Percentiles rank a stretch among this genome's conserved stretches.
Evolutionary conservation across 2,888 invertebrate genomes (phyloP).

Genomic region (Notodonta ziczac): DNA sequence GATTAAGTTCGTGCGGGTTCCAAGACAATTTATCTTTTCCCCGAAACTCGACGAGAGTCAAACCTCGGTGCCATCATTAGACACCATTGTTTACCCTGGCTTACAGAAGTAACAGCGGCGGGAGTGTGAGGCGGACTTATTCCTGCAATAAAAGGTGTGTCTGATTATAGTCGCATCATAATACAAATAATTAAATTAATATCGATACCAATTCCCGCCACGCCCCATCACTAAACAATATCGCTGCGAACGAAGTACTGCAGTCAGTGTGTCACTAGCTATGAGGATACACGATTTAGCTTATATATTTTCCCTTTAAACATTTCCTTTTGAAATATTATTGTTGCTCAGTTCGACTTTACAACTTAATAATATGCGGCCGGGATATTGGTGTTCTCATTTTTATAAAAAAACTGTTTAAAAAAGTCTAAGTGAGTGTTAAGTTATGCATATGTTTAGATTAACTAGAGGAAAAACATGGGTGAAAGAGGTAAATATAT

Average conservation of each 20-base stretch:
- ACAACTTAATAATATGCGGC: slow-evolving; percentile 23
- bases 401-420: slow-evolving; percentile 9
- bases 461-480: slow-evolving; percentile 70
- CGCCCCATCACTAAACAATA: slow-evolving; percentile 35
- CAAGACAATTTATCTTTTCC: too few relatives aligned
- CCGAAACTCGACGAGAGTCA: too few relatives aligned
- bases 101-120: too few relatives aligned
- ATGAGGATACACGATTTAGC: slow-evolving; percentile 35
- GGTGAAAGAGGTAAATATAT: slow-evolving; percentile 63
- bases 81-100: too few relatives aligned
- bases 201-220: slow-evolving; percentile 19
- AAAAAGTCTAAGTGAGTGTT: slow-evolving; percentile 22
- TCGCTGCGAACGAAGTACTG: slow-evolving; percentile 38
- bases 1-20: too few relatives aligned
- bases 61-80: too few relatives aligned
- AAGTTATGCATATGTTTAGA: slow-evolving; percentile 53
- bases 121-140: too few relatives aligned
- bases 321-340: slow-evolving; percentile 26
- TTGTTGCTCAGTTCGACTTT: slow-evolving; percentile 14
- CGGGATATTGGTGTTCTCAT: slow-evolving; percentile 16
- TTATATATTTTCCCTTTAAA: slow-evolving; percentile 33
- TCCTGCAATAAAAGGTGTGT: too few relatives aligned
- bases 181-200: background rate
- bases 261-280: slow-evolving; percentile 44
- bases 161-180: background rate